Evolutionary conservation across 2,888 invertebrate genomes (phyloP).

Genomic region (Latrodectus hesperus): DNA sequence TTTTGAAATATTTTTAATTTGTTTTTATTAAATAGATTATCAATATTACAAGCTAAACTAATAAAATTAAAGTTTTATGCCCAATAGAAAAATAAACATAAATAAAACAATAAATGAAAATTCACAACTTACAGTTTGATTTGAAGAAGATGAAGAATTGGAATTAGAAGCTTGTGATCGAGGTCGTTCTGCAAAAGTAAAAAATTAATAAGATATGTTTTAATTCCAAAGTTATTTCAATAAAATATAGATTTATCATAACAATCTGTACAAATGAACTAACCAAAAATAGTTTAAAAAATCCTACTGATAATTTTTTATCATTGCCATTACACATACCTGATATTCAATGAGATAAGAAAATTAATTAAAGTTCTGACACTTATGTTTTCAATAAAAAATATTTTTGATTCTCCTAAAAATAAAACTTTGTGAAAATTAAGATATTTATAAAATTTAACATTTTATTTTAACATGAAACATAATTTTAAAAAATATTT

Average conservation of each 20-base stretch:
- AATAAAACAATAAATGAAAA: too few species aligned
- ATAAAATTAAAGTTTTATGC: too few species aligned
- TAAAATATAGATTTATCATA: too few species aligned
- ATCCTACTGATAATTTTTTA: neutral
- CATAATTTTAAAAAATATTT: neutral
- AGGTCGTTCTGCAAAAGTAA: slow-evolving; percentile 35
- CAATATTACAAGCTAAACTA: too few species aligned
- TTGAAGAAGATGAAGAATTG: slow-evolving; percentile 65
- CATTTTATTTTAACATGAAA: neutral
- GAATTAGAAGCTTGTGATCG: slow-evolving; percentile 57
- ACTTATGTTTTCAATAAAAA: neutral
- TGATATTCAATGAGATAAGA: neutral
- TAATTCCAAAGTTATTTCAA: neutral
- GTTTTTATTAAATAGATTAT: too few species aligned
- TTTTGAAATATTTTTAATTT: too few species aligned
- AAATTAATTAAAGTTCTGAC: neutral
- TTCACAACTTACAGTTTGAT: slow-evolving; percentile 47
- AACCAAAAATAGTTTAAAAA: neutral
- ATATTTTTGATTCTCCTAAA: neutral
- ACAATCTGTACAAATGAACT: neutral
- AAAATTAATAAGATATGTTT: neutral
- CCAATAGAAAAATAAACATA: too few species aligned
- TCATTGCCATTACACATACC: neutral
- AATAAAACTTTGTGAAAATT: neutral
- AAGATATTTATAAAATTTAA: neutral